These are phyloP conservation scores for Lagodon rhomboides DNA, from an alignment of 2,797 vertebrate species.

Conservation along the genomic window DNA sequence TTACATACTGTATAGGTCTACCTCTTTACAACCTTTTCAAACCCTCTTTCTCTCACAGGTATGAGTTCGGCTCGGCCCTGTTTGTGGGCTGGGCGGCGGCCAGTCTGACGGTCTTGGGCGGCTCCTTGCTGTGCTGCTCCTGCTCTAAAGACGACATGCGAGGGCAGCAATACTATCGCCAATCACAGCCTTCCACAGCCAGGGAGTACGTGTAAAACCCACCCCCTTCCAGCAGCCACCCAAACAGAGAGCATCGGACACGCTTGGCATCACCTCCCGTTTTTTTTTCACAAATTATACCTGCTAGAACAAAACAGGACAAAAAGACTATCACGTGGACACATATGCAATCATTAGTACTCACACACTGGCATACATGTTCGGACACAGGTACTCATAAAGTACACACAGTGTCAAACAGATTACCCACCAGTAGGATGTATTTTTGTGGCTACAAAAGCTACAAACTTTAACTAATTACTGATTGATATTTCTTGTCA, in stretches of 20 bases:
- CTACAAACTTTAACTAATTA: slow-evolving; percentile 19
- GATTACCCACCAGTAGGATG: neutral
- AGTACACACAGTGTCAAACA: neutral
- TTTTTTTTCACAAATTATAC: slow-evolving; percentile 44
- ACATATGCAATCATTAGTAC: slow-evolving; percentile 20
- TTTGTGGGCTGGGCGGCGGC: slow-evolving; percentile 96
- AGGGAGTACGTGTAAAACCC: slow-evolving; percentile 95
- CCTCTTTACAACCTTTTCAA: neutral
- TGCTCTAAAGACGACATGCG: slow-evolving; percentile 90
- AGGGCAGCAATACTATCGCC: slow-evolving; percentile 93
- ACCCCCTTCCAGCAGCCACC: slow-evolving; percentile 67
- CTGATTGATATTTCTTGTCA: slow-evolving; percentile 17
- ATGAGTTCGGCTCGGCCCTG: slow-evolving; percentile 95
- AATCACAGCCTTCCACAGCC: slow-evolving; percentile 91
- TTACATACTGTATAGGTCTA: too few relatives aligned
- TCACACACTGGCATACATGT: slow-evolving; percentile 17
- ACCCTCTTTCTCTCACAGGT: slow-evolving; percentile 83
- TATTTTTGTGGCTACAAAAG: slow-evolving; percentile 20
- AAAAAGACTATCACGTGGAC: slow-evolving; percentile 46
- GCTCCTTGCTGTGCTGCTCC: slow-evolving; percentile 95
- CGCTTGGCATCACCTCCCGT: slow-evolving; percentile 58
- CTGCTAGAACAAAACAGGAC: slow-evolving; percentile 38
- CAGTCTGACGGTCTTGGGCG: slow-evolving; percentile 92
- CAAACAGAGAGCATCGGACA: slow-evolving; percentile 83
- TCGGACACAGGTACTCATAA: too few relatives aligned